Evolutionary conservation across 2,113 vertebrate genomes (phyloP), one percentile per base, ranked within the genome.

Genomic region (Sterrhoptilus dennistouni): DNA sequence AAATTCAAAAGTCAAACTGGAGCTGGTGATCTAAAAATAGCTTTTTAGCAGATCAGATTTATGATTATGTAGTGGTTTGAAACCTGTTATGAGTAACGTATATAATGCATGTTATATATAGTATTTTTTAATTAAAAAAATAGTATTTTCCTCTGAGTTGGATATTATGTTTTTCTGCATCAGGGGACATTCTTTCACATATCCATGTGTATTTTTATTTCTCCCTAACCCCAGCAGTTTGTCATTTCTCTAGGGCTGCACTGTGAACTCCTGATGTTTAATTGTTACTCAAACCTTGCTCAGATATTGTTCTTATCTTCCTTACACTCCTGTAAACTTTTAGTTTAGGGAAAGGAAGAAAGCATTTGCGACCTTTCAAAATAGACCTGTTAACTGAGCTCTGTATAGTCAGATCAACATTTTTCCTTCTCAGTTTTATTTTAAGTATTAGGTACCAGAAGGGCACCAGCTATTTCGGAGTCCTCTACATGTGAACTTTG

Each of bases 361-460:
- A 74, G 5, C 38, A 83, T 74, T 53, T 84, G 44, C 17, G 38
- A 75, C 52, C 25, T 83, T 89, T 57, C 31, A 91, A 71, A 82
- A 79, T 0, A 88, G 33, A 23, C 11, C 17, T 9, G 79, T 49
- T 50, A 11, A 11, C 28, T 68, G 36, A 86, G 35, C 27, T 88
- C 28, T 31, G 7, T 59, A 5, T 16, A 87, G 14, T 85, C 53
- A 82, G 25, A 79, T 66, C 6, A 9, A 75, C 5, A 15, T 64
- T 88, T 89, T 91, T 56, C n/a, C 31, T 54, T 72, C 65, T 65
- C 8, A 4, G 42, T n/a, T 86, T 44, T 72, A 28, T 61, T 87
- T 87, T 31, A 60, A 89, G 61, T 79, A 50, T 54, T 57, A 28
- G 47, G 45, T 71, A 63, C 56, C 76, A 83, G 74, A 92, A 95